Evolutionary conservation across 1,140 invertebrate species (phyloP).

Genomic region (Drosophila yakuba): DNA sequence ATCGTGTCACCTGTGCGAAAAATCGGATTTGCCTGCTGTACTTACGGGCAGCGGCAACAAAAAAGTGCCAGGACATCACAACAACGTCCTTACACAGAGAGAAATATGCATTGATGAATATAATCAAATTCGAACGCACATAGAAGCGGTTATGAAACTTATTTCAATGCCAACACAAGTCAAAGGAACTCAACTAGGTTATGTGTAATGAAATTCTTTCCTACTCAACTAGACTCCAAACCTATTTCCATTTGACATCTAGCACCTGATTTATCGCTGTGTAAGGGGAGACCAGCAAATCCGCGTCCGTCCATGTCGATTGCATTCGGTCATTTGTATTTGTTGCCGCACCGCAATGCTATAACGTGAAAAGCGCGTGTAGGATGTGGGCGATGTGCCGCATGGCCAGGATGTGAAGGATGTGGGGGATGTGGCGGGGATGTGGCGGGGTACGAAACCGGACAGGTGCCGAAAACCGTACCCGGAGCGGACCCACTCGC

Average conservation of each 20-base stretch:
- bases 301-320: slow-evolving; percentile 24
- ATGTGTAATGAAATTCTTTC: too few species aligned
- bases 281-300: slow-evolving; percentile 27
- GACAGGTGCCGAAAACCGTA: slow-evolving; percentile 72
- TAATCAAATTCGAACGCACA: too few species aligned
- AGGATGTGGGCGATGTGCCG: slow-evolving; percentile 5
- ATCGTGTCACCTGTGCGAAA: slow-evolving; percentile 40
- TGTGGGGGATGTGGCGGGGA: not conserved
- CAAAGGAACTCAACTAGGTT: too few species aligned
- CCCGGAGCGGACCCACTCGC: slow-evolving; percentile 15
- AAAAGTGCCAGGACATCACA: slow-evolving; percentile 1
- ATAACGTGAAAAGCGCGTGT: slow-evolving; percentile 67
- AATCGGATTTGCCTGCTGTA: slow-evolving; percentile 72
- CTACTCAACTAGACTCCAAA: not conserved
- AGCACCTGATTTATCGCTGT: not conserved
- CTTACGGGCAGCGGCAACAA: slow-evolving; percentile 34
- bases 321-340: slow-evolving; percentile 53
- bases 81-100: slow-evolving; percentile 3
- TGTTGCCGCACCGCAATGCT: slow-evolving; percentile 73
- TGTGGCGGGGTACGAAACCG: slow-evolving; percentile 10
- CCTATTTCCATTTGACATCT: not conserved
- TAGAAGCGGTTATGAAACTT: too few species aligned
- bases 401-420: slow-evolving; percentile 5
- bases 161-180: too few species aligned
- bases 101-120: too few species aligned